Evolutionary conservation across 2,797 vertebrate species (phyloP), one percentile per base, ranked within the genome.

Genomic region (Rhincodon typus): DNA sequence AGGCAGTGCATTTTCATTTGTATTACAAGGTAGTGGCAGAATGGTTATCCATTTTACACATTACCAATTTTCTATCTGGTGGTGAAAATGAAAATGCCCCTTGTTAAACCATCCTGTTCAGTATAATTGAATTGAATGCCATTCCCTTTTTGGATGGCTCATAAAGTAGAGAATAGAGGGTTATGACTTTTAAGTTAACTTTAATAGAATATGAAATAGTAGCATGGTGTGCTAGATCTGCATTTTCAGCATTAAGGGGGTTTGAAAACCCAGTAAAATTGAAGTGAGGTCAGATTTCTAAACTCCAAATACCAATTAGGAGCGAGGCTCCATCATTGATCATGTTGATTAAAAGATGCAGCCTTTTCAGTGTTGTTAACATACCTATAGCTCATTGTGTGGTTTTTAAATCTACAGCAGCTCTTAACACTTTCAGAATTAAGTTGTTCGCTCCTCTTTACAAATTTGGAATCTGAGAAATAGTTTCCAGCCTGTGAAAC

Each of bases 371-470:
- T 67, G 19, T 90, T 95, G 70, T 95, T 95, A 74, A 95, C 70
- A 19, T 72, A 30, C 67, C 27, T 46, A 91, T 72, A 72, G 72
- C 67, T n/a, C 34, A 91, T 94, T 74, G 70, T 95, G 70, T 46
- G 10, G 5, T 74, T 95, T 95, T 74, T 53, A 74, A 77, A 27
- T 46, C 70, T 93, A 93, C n/a, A 93, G 21, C 62, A 93, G 66
- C 12, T 67, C 34, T 93, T 69, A 93, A 69, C 90, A 93, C 90
- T 93, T 77, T 95, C 94, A 74, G 94, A 74, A 95, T 95, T 57
- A 72, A 95, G 34, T 77, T 77, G 42, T 57, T 95, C 70, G 53
- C 70, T 95, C 30, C 3, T 12, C 34, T 74, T 74, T n/a, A 74
- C 50, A 27, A 77, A 95, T 53, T 50, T 72, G 46, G 94, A 74